Evolutionary conservation across 2,113 vertebrate species (phyloP).

Genomic region (Coregonus clupeaformis): DNA sequence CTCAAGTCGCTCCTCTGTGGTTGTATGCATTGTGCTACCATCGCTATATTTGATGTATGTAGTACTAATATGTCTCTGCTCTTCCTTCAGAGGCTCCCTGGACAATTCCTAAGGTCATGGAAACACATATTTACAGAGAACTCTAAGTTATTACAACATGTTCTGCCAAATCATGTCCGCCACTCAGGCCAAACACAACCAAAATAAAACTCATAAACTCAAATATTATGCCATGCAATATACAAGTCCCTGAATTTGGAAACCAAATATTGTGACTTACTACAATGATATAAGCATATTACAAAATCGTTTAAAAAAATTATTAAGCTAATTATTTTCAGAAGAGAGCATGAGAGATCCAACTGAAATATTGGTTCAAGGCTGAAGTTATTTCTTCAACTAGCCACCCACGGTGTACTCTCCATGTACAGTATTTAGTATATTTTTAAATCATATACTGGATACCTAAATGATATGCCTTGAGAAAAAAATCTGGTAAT

Average conservation of each 20-base stretch:
- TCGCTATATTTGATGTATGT: not conserved
- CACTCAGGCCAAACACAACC: slow-evolving; percentile 54
- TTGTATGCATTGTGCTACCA: no score
- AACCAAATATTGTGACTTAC: slow-evolving; percentile 41
- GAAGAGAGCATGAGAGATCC: not conserved
- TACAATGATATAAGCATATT: slow-evolving; percentile 1
- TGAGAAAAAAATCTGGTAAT: not conserved
- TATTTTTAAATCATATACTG: not conserved
- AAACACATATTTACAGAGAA: slow-evolving; percentile 53
- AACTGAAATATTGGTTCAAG: not conserved
- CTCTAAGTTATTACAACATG: slow-evolving; percentile 64
- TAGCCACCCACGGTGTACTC: not conserved
- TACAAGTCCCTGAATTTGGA: slow-evolving; percentile 36
- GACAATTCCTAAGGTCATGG: slow-evolving; percentile 43
- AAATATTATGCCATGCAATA: slow-evolving; percentile 56
- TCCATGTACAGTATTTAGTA: not conserved
- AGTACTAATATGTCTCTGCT: not conserved
- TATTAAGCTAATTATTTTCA: not conserved
- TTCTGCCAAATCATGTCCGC: slow-evolving; percentile 65
- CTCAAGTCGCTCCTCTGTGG: no score
- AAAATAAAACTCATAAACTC: slow-evolving; percentile 58
- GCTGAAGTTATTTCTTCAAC: not conserved
- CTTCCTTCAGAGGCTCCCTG: slow-evolving; percentile 42
- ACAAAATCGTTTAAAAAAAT: not conserved
- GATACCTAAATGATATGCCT: not conserved